Base-by-base conservation (phyloP, 2,888 invertebrate species). In the Cheilosia vulpina region DNA sequence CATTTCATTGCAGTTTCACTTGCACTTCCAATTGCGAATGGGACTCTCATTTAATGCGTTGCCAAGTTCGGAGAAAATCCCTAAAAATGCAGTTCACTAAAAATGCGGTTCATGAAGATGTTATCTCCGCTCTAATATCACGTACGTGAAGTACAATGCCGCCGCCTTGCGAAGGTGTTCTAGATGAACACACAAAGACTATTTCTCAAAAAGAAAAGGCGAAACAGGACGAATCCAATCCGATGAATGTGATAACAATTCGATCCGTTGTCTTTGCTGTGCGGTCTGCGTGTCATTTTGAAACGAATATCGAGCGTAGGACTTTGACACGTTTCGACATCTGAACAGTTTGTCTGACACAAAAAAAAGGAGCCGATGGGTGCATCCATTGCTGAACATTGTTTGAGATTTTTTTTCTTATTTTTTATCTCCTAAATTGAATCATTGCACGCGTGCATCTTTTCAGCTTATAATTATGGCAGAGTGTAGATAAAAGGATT, bases 201-300 rank as follows among this genome's bases (percentile, higher is more conserved):
- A 9, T 4, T 31, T 15, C 17, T 34, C 11, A 50, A 34, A 47
- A 38, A 62, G 17, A 17, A 34, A 34, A 57, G n/a, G 24, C 62
- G 57, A 66, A 69, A 71, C 66, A 72, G 79, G 72, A 79, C 65
- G 27, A 65, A 66, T 41, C 45, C 17, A 53, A 53, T 66, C 63
- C 55, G 60, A 72, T 72, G 57, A 57, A 69, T 57, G n/a, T 27
- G 66, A 77, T 77, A 72, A 83, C 71, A 71, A 72, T 66, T 72
- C 60, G 55, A 83, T 78, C 60, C 43, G 55, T 60, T 83, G 82
- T 78, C 76, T 66, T 66, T 58, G 71, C 50, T 72, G 82, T 77
- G 82, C 77, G 82, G 82, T 65, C 82, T 82, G 66, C 58, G 53
- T 83, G 82, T 77, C 77, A 83, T 62, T 77, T 66, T 50, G 45